Percentiles rank a stretch among this genome's conserved stretches.
phyloP scores from a whole-genome alignment of 2,888 invertebrate species.

The Lumbricus terrestris region DNA sequence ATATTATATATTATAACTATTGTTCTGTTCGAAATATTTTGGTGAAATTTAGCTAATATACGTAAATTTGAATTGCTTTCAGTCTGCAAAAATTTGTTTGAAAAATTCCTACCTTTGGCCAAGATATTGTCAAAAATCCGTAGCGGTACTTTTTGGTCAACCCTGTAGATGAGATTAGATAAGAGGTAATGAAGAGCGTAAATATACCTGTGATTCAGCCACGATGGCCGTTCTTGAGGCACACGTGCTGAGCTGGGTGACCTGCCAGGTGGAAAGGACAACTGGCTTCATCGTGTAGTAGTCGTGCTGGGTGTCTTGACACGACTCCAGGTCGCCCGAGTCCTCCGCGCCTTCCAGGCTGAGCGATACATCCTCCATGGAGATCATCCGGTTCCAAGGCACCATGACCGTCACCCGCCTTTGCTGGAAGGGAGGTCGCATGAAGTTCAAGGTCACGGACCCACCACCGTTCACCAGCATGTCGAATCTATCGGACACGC shows the following conservation, averaged over 20 bases:
- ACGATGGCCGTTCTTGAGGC: slow-evolving; percentile 55
- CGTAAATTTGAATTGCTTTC: too few species aligned
- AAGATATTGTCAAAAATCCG: too few species aligned
- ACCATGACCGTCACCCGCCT: slow-evolving; percentile 62
- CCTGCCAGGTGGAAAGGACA: slow-evolving; percentile 57
- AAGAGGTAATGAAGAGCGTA: too few species aligned
- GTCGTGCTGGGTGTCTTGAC: slow-evolving; percentile 48
- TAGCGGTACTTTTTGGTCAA: too few species aligned
- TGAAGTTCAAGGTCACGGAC: slow-evolving; percentile 92
- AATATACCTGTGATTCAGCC: slow-evolving; percentile 57
- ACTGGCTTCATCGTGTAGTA: slow-evolving; percentile 53
- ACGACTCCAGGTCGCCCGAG: slow-evolving; percentile 36
- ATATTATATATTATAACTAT: too few species aligned
- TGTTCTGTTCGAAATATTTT: too few species aligned
- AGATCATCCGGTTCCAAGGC: slow-evolving; percentile 95
- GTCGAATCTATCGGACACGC: slow-evolving; percentile 64
- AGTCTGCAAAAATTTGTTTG: too few species aligned
- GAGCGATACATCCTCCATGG: slow-evolving; percentile 36
- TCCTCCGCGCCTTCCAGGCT: slow-evolving; percentile 17
- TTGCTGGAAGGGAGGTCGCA: slow-evolving; percentile 81
- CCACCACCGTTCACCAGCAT: slow-evolving; percentile 97
- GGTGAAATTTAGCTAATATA: too few species aligned
- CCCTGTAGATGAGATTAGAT: too few species aligned
- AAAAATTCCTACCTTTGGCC: too few species aligned
- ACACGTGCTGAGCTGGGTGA: slow-evolving; percentile 57